phyloP scores from a whole-genome alignment of 2,888 invertebrate genomes.

The Lithodes maja region DNA sequence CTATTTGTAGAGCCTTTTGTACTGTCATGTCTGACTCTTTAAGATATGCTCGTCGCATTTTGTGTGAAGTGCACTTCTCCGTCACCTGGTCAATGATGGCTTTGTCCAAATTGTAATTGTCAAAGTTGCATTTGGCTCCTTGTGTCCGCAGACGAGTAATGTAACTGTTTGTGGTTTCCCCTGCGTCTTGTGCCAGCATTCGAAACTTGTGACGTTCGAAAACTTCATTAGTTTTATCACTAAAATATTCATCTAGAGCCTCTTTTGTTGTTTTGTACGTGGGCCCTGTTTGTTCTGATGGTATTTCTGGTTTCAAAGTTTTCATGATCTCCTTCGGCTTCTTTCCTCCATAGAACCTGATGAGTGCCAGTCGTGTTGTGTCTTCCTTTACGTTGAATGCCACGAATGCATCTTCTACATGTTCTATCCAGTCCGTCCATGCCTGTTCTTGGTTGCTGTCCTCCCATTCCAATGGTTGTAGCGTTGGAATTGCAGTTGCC shows the following conservation, averaged over 20 bases:
- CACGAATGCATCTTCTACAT: not conserved
- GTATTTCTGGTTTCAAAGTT: conserved; percentile 7
- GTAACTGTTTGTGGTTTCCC: not conserved
- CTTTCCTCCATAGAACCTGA: conserved; percentile 1
- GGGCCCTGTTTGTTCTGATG: conserved; percentile 7
- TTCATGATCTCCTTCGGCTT: conserved; percentile 13
- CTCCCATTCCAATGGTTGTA: not conserved
- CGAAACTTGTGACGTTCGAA: conserved; percentile 8
- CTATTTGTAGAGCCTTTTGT: conserved; percentile 24
- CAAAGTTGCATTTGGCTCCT: conserved; percentile 3
- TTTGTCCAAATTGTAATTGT: conserved; percentile 4
- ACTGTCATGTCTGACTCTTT: conserved; percentile 24
- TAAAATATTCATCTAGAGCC: not conserved
- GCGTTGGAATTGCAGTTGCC: conserved; percentile 7
- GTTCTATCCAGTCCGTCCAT: not conserved
- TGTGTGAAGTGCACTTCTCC: conserved; percentile 30
- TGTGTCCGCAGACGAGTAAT: too few relatives aligned
- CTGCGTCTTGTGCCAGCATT: conserved; percentile 4
- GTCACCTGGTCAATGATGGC: conserved; percentile 24
- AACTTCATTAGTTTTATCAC: conserved; percentile 12
- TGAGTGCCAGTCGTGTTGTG: not conserved
- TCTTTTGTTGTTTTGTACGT: conserved; percentile 19
- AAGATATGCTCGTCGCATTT: conserved; percentile 37
- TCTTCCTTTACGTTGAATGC: conserved; percentile 12
- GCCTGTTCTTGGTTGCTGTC: conserved; percentile 12